Evolutionary conservation across 1,140 invertebrate species (phyloP), one percentile per base, ranked within the genome.

Genomic region (Tetramorium simillimum): DNA sequence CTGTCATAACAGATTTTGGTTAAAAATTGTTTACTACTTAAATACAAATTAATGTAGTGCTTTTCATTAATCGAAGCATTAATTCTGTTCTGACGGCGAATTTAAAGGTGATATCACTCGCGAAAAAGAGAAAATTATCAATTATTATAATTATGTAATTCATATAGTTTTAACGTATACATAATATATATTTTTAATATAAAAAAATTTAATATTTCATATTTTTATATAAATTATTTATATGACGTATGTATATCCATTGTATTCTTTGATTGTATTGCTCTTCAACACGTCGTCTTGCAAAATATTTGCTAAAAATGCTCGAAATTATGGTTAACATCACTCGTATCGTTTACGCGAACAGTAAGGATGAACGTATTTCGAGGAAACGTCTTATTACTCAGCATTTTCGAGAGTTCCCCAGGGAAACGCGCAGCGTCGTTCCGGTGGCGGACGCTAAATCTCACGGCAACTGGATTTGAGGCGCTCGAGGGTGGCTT

Each of bases 401-500:
- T 80, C 60, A 65, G 60, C 28, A 16, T 65, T 80, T 80, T 80
- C 28, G 60, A 37, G 43, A 21, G 43, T 7, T 65, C 43, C 43
- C 28, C 10, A 63, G 24, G 40, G 75, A 46, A 6, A 60, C 40
- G 58, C 5, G 58, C 5, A n/a, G n/a, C 33, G 24, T 65, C 28
- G 18, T 51, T 65, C 43, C 46, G 46, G 6, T 9, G 58, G 43
- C 28, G 12, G 14, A 53, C 76, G 43, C 28, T 53, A 49, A 63
- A 78, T 78, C 76, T 65, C 76, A 65, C 3, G 28, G 76, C 76
- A 46, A 78, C 40, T 78, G 60, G 58, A 78, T 78, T 78, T 21
- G 40, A 78, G 28, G 58, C 24, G 18, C 75, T 77, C 24, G 4
- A 14, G 58, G 58, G 40, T 46, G 40, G 21, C 40, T 62, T 62